Evolutionary conservation across 2,888 invertebrate species (phyloP).

Genomic region (Nomada fucata): DNA sequence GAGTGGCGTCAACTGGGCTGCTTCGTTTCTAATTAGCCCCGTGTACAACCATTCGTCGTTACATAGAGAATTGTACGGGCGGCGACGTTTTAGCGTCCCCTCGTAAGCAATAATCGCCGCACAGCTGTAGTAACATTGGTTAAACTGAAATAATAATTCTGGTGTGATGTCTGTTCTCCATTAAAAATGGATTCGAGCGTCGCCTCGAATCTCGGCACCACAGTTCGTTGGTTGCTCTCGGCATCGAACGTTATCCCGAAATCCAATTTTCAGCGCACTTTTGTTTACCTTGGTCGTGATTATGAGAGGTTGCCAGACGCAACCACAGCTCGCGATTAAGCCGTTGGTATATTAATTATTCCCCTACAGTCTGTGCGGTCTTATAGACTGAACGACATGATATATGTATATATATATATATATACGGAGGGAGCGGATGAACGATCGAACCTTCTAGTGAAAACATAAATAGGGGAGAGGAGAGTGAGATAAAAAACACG

Average conservation of each 20-base stretch:
- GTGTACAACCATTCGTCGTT: not conserved
- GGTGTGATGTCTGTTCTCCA: not conserved
- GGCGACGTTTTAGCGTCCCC: not conserved
- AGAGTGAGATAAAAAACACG: not conserved
- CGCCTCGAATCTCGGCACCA: not conserved
- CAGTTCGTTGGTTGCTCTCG: not conserved
- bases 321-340: constrained; percentile 37
- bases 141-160: constrained; percentile 42
- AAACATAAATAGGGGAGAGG: not conserved
- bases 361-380: constrained; percentile 31
- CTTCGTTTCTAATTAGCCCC: constrained; percentile 17
- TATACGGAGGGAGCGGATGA: not conserved
- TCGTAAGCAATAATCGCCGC: constrained; percentile 9
- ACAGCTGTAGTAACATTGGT: constrained; percentile 24
- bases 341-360: constrained; percentile 57
- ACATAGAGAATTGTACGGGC: constrained; percentile 3
- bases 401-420: not conserved
- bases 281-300: constrained; percentile 47
- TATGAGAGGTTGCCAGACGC: constrained; percentile 17
- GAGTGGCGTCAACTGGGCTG: not conserved
- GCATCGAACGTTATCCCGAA: not conserved
- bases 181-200: constrained; percentile 32
- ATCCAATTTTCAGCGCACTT: constrained; percentile 48
- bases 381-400: constrained; percentile 44
- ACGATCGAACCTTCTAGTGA: not conserved